Percentiles rank a stretch among this genome's conserved stretches.
phyloP scores from a whole-genome alignment of 2,888 invertebrate genomes.

The Xylota segnis region DNA sequence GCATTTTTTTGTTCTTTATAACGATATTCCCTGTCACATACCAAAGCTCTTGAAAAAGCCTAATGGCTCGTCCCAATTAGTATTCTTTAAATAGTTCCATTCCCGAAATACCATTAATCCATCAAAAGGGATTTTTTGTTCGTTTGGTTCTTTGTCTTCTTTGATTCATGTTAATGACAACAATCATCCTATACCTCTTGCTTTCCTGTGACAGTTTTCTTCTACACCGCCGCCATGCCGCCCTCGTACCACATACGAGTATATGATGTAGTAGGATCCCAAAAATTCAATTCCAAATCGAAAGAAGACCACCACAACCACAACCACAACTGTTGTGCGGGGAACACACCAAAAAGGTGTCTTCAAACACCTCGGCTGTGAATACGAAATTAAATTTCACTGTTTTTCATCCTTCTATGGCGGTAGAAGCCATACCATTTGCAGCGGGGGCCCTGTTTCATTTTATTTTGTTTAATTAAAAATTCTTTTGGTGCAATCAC shows the following conservation, averaged over 20 bases:
- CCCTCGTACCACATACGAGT: too few species aligned
- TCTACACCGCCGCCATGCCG: conserved; percentile 61
- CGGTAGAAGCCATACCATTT: conserved; percentile 20
- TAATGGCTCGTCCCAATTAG: conserved; percentile 67
- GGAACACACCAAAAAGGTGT: conserved; percentile 73
- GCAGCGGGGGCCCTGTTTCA: background rate
- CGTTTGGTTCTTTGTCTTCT: conserved; percentile 11
- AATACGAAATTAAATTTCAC: conserved; percentile 74
- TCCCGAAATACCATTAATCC: conserved; percentile 68
- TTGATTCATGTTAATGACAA: conserved; percentile 57
- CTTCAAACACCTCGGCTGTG: conserved; percentile 75
- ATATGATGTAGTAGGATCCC: conserved; percentile 28
- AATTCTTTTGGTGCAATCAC: conserved; percentile 66
- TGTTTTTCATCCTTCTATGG: conserved; percentile 66
- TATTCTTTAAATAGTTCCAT: conserved; percentile 72
- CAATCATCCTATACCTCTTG: conserved; percentile 31
- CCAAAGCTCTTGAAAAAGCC: conserved; percentile 38
- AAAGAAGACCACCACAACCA: conserved; percentile 26
- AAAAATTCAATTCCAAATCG: conserved; percentile 28
- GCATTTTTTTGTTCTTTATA: background rate
- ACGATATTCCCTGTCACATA: conserved; percentile 36
- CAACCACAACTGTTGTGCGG: conserved; percentile 24
- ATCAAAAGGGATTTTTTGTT: conserved; percentile 44
- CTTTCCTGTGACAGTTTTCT: conserved; percentile 55
- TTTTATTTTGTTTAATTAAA: conserved; percentile 73